Evolutionary conservation across 2,113 vertebrate genomes (phyloP), one percentile per base, ranked within the genome.

Genomic region (Symphodus melops): DNA sequence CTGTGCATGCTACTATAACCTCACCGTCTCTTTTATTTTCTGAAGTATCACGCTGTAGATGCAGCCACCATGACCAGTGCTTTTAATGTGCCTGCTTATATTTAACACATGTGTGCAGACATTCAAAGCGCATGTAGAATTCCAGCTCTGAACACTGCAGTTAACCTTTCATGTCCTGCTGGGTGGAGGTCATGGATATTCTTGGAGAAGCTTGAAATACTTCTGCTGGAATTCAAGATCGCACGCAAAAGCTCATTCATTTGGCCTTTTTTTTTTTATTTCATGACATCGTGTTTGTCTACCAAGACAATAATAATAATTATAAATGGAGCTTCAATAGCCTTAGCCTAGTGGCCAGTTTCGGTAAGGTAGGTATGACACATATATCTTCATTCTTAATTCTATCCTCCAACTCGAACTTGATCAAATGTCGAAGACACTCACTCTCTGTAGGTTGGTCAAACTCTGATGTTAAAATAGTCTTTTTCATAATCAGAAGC

Each of bases 161-260:
- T 66, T 41, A 14, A 83, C 72, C 77, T 72, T 56, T 87, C 68
- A 63, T 19, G 64, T 48, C 16, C 23, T 60, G 49, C 44, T 14
- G 41, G 23, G 64, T 81, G 61, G 23, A 58, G 83, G 61, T 85
- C 61, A 33, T 20, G 51, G 46, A 6, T 88, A 84, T 90, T 90
- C 63, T 89, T 81, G 68, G 86, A 66, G 33, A 53, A 11, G 73
- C 83, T 72, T 66, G 54, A 75, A 84, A 85, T 84, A 69, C 66
- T 61, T 65, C 33, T 7, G 36, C 39, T 76, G 68, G 60, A 69
- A 60, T 62, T 28, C 16, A 37, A 52, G 58, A 52, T 51, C 11
- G 8, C 36, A 39, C 10, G 10, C 55, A 48, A 36, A 68, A 23
- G n/a, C 52, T 53, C n/a, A 68, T 5, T n/a, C 42, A 58, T 0